Evolutionary conservation across 2,113 vertebrate species (phyloP).

Genomic region (Sander vitreus): DNA sequence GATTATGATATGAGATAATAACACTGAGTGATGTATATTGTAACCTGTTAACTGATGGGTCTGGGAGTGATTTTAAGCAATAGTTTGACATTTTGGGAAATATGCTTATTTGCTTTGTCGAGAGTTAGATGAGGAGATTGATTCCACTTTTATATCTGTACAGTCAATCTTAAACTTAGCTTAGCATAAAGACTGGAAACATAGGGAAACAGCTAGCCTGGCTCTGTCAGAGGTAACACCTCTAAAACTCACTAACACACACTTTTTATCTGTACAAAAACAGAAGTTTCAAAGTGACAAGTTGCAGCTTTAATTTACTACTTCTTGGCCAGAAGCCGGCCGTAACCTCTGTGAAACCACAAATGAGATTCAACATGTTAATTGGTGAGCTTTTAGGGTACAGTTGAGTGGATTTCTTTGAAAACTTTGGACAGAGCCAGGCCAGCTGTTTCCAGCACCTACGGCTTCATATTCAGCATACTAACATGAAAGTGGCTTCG

Average conservation of each 20-base stretch:
- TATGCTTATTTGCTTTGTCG: neutral
- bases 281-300: neutral
- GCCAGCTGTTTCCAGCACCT: neutral
- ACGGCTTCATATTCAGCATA: neutral
- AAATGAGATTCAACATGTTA: neutral
- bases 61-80: constrained; percentile 22
- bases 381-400: neutral
- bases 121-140: neutral
- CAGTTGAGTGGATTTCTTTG: neutral
- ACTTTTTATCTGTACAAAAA: neutral
- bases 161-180: neutral
- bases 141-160: neutral
- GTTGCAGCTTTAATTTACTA: neutral
- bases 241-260: neutral
- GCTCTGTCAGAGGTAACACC: neutral
- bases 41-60: constrained; percentile 2
- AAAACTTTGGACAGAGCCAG: neutral
- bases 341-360: neutral
- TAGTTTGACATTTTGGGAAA: constrained; percentile 15
- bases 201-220: neutral
- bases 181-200: constrained; percentile 5
- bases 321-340: neutral
- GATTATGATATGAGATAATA: constrained; percentile 30
- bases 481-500: neutral
- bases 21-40: constrained; percentile 22